Evolutionary conservation across 2,888 invertebrate genomes (phyloP).

Genomic region (Orthosia gracilis): DNA sequence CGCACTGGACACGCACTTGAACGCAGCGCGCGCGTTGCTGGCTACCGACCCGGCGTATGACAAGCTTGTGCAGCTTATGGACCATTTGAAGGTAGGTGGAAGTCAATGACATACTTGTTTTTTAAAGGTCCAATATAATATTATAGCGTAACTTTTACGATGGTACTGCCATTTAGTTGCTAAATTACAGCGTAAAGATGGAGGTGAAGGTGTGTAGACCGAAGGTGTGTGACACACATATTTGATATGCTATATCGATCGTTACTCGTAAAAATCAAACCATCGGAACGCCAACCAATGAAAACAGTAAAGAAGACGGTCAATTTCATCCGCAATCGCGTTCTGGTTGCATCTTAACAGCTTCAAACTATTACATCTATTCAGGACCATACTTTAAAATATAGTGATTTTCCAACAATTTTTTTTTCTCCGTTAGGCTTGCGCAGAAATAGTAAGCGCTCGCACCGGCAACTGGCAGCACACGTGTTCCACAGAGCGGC

Average conservation of each 20-base stretch:
- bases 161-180: too few species aligned
- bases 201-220: too few species aligned
- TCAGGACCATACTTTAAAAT: not conserved
- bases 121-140: too few species aligned
- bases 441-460: conserved; percentile 97
- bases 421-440: conserved; percentile 89
- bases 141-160: too few species aligned
- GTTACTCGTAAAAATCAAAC: too few species aligned
- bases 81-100: conserved; percentile 94
- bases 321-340: too few species aligned
- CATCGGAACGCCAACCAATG: too few species aligned
- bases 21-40: conserved; percentile 91
- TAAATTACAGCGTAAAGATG: too few species aligned
- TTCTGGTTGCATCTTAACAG: not conserved
- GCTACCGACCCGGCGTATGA: conserved; percentile 94
- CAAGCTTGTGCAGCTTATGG: conserved; percentile 97
- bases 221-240: too few species aligned
- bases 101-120: not conserved
- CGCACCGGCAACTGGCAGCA: conserved; percentile 99
- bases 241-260: too few species aligned
- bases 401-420: not conserved
- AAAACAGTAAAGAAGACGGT: too few species aligned
- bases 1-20: conserved; percentile 97
- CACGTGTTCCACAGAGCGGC: conserved; percentile 94
- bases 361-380: not conserved